Evolutionary conservation across 37 sponge, comb jelly and placozoan genomes (phyloP), one percentile per base, ranked within the genome.

Genomic region (Cliona cf. orientalis): DNA sequence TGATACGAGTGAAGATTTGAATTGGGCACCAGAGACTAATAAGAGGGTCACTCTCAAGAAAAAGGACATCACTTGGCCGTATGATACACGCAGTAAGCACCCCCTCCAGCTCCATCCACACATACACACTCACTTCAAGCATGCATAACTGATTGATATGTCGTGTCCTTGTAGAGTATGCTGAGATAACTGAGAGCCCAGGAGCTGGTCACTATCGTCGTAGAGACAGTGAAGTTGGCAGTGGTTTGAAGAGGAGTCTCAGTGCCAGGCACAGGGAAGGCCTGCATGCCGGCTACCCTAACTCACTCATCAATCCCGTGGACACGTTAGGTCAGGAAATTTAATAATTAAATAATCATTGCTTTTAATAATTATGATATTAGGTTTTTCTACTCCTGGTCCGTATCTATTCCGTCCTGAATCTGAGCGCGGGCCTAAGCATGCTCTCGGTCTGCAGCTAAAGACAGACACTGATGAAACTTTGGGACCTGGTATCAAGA

Each of bases 361-460:
- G 14, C 53, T 19, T 49, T 49, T 14, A 49, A 19, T 49, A 19
- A 49, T 49, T 49, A 19, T 19, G 14, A 49, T 9, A 31, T 42
- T 59, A 73, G 90, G 90, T 0, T 83, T 89, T 41, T 12, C 78
- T 21, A 83, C 90, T 2, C 90, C 90, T 23, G 90, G 90, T n/a
- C 79, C 75, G 2, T 29, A 43, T 39, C 63, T n/a, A 9, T 33
- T 68, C 53, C 46, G 80, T 40, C 84, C 80, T 26, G 40, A 69
- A 5, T 82, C 83, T 25, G 89, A 57, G 45, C 46, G 74, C 36
- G 89, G 89, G 7, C 58, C 61, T 6, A 28, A 82, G 57, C 43
- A 82, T 26, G 36, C 62, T 29, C 19, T 82, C 23, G 78, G 78
- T 19, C 5, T 28, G 31, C 42, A 57, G 29, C 6, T 76, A 46